phyloP scores from a whole-genome alignment of 2,113 vertebrate species.

The Phrynocephalus versicolor region DNA sequence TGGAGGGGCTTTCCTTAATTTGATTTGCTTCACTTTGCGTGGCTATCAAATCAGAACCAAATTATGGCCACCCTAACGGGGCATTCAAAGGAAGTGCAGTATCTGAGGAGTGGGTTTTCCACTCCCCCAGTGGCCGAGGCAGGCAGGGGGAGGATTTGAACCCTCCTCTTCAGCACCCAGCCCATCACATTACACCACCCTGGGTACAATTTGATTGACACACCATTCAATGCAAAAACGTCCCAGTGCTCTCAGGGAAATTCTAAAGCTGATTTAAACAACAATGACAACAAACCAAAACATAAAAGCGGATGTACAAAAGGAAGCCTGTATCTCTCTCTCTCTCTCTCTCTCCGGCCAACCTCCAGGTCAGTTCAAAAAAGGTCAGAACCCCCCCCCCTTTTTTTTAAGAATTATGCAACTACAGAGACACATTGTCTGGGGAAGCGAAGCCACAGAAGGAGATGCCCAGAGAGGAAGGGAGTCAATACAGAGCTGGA shows the following conservation, averaged over 20 bases:
- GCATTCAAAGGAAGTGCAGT: too few species aligned
- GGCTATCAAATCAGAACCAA: too few species aligned
- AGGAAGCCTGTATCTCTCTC: neutral
- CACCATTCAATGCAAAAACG: constrained; percentile 8
- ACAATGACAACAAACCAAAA: too few species aligned
- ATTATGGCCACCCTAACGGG: too few species aligned
- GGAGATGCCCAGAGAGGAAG: constrained; percentile 13
- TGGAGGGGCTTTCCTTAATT: constrained; percentile 4
- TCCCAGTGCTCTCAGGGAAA: neutral
- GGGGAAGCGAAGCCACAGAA: constrained; percentile 26
- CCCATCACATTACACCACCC: too few species aligned
- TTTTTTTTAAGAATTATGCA: neutral
- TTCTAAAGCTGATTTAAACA: neutral
- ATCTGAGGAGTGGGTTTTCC: too few species aligned
- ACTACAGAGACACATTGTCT: constrained; percentile 39
- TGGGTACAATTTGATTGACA: constrained; percentile 8
- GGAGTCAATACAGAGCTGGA: neutral
- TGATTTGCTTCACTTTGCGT: neutral
- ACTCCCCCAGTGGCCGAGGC: too few species aligned
- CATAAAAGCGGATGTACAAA: neutral
- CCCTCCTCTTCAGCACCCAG: too few species aligned
- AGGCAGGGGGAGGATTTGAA: too few species aligned
- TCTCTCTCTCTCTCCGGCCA: neutral
- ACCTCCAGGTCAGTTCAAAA: neutral
- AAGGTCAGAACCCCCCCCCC: neutral